phyloP scores from a whole-genome alignment of 2,888 invertebrate genomes.

The Rhopalosiphum nymphaeae region DNA sequence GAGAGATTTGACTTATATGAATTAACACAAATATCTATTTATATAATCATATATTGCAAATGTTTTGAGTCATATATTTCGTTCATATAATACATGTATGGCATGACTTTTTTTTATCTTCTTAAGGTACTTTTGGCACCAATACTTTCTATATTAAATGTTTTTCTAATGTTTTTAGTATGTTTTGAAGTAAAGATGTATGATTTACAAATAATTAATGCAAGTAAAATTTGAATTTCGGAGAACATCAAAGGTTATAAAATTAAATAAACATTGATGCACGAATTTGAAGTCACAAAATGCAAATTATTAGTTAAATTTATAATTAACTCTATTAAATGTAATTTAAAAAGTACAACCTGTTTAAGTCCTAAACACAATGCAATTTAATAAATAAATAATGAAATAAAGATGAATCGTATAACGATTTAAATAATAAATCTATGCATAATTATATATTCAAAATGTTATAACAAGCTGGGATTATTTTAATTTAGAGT shows the following conservation, averaged over 20 bases:
- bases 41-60: neutral
- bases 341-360: too few relatives aligned
- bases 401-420: too few relatives aligned
- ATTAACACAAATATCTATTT: neutral
- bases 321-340: too few relatives aligned
- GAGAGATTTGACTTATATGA: neutral
- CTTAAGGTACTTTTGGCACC: neutral
- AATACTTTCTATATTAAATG: neutral
- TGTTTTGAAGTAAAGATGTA: neutral
- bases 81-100: neutral
- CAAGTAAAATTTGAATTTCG: neutral
- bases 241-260: neutral
- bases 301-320: too few relatives aligned
- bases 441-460: too few relatives aligned
- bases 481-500: too few relatives aligned
- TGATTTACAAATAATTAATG: neutral
- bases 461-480: too few relatives aligned
- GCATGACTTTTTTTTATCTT: neutral
- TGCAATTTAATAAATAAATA: too few relatives aligned
- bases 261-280: neutral
- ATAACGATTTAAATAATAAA: too few relatives aligned
- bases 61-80: neutral
- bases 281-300: neutral
- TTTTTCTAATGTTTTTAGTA: neutral
- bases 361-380: too few relatives aligned